Percentiles rank a stretch among this genome's conserved stretches.
phyloP scores from a whole-genome alignment of 2,797 vertebrate genomes.

The Platalea minor region DNA sequence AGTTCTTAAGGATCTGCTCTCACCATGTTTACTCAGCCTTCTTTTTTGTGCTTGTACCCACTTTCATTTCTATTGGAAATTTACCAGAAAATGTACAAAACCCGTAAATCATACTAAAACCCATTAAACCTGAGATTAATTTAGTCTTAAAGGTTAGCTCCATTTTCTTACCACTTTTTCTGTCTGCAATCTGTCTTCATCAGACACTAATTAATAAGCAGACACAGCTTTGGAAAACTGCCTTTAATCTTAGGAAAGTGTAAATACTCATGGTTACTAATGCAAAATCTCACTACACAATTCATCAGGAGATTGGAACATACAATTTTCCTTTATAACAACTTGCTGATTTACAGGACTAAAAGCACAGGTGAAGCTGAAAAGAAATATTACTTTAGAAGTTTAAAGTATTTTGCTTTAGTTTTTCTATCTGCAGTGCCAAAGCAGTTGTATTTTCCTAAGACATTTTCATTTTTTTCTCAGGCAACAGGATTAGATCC shows the following conservation, averaged over 20 bases:
- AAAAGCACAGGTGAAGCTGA: conserved; percentile 65
- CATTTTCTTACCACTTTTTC: conserved; percentile 69
- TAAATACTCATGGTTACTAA: conserved; percentile 68
- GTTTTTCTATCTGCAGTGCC: conserved; percentile 7
- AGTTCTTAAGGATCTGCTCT: conserved; percentile 28
- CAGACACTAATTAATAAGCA: conserved; percentile 73
- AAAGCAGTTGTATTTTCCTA: conserved; percentile 51
- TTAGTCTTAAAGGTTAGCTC: conserved; percentile 69
- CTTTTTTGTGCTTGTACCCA: conserved; percentile 15
- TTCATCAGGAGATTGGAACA: conserved; percentile 63
- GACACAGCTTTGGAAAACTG: conserved; percentile 64
- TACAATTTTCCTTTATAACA: conserved; percentile 59
- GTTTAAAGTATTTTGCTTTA: conserved; percentile 35
- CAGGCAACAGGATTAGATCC: background rate
- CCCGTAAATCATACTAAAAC: conserved; percentile 61
- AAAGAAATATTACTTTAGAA: conserved; percentile 61
- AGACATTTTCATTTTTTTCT: conserved; percentile 25
- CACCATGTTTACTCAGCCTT: conserved; percentile 40
- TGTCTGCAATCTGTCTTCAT: conserved; percentile 74
- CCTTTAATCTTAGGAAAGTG: conserved; percentile 76
- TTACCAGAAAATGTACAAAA: conserved; percentile 59
- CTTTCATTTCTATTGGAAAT: conserved; percentile 63
- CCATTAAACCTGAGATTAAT: conserved; percentile 72
- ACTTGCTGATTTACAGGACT: conserved; percentile 54
- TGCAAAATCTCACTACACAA: conserved; percentile 71